Conservation (phyloP, 2,113 vertebrate genomes). For the Epinephelus moara region DNA sequence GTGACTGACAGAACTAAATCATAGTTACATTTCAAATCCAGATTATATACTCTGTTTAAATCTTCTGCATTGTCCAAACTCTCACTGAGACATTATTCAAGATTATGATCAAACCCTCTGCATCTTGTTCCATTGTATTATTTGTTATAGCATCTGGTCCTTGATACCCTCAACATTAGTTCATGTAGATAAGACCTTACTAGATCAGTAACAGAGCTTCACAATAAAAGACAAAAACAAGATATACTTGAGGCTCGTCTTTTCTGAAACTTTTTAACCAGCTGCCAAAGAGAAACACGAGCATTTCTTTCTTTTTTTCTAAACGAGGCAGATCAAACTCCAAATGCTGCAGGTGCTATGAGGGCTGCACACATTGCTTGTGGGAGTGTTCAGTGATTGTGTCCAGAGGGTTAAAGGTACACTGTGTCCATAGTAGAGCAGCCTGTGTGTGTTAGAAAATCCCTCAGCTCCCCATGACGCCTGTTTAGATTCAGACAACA, state of each 20-base stretch:
- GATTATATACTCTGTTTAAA: neutral
- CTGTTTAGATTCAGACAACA: neutral
- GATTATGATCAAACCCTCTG: neutral
- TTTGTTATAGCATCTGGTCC: neutral
- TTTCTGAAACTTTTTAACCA: neutral
- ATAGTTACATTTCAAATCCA: neutral
- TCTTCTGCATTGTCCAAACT: neutral
- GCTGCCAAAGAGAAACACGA: neutral
- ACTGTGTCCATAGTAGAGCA: neutral
- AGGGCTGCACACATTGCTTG: neutral
- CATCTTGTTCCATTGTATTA: neutral
- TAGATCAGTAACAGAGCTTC: neutral
- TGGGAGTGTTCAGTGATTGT: neutral
- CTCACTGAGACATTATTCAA: neutral
- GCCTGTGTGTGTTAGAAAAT: neutral
- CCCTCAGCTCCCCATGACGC: neutral
- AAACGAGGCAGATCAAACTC: neutral
- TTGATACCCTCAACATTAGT: neutral
- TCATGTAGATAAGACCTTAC: neutral
- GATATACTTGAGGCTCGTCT: neutral
- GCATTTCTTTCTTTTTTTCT: too few relatives aligned
- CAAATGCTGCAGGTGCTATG: neutral
- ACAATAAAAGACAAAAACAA: neutral
- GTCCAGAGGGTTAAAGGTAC: neutral
- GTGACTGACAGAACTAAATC: slow-evolving; percentile 16